Conservation (phyloP, 2,113 vertebrate genomes). For the Sorex araneus region DNA sequence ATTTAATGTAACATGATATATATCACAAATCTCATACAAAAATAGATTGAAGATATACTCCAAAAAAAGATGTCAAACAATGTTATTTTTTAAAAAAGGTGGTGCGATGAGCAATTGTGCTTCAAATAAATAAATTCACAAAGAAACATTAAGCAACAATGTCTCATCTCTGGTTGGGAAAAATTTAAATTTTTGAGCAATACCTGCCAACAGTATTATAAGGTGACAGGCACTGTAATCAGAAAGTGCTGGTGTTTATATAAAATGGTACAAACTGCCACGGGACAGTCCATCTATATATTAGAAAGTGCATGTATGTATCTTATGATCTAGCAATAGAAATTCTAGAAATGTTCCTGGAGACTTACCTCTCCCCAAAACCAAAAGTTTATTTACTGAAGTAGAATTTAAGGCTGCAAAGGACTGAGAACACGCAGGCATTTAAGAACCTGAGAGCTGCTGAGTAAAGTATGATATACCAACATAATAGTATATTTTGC, state of each 20-base stretch:
- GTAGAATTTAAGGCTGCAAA: background rate
- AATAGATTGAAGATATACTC: background rate
- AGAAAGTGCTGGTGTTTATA: background rate
- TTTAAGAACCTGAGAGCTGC: background rate
- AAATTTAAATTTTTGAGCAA: background rate
- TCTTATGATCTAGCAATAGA: background rate
- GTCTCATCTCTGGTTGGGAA: background rate
- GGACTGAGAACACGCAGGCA: background rate
- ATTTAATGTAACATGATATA: too few species aligned
- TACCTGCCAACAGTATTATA: background rate
- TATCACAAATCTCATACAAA: background rate
- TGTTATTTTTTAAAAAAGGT: too few species aligned
- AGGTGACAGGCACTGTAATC: background rate
- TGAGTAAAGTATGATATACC: background rate
- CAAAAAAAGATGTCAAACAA: background rate
- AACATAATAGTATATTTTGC: background rate
- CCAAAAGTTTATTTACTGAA: background rate
- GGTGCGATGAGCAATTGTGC: background rate
- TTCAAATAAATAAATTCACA: constrained; percentile 9
- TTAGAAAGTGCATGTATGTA: background rate
- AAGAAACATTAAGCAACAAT: background rate
- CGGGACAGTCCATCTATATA: background rate
- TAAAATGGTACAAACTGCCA: background rate
- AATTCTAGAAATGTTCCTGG: background rate
- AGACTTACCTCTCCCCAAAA: background rate